phyloP scores from a whole-genome alignment of 2,888 invertebrate species.

The Actias luna region DNA sequence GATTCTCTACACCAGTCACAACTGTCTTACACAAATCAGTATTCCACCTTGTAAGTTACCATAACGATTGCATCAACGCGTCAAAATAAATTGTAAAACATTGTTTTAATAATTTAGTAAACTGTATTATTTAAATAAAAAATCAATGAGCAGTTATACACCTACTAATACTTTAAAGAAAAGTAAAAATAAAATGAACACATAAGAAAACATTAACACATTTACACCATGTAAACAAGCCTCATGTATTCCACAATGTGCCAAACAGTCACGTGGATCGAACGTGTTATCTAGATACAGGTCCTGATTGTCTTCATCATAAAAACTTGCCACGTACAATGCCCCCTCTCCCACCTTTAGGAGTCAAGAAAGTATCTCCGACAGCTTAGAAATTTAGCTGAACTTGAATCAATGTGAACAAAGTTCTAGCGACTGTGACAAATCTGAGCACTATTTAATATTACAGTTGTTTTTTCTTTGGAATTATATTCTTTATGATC shows the following conservation, averaged over 20 bases:
- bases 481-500: background rate
- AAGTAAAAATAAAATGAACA: background rate
- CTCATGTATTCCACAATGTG: conserved; percentile 44
- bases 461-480: background rate
- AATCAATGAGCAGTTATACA: background rate
- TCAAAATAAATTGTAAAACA: background rate
- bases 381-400: conserved; percentile 33
- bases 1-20: background rate
- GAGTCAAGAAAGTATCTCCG: conserved; percentile 36
- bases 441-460: background rate
- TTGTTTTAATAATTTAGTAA: background rate
- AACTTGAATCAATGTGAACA: conserved; percentile 20
- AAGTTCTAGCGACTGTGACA: background rate
- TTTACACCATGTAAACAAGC: conserved; percentile 28
- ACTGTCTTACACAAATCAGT: background rate
- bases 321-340: conserved; percentile 63
- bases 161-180: background rate
- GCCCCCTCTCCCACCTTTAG: conserved; percentile 32
- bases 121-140: background rate
- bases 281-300: conserved; percentile 52
- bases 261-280: conserved; percentile 46
- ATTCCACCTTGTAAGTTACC: background rate
- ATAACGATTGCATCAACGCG: background rate
- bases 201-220: conserved; percentile 4
- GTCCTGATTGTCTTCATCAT: conserved; percentile 67